Evolutionary conservation across 2,113 vertebrate species (phyloP), one percentile per base, ranked within the genome.

Genomic region (Piprites chloris): DNA sequence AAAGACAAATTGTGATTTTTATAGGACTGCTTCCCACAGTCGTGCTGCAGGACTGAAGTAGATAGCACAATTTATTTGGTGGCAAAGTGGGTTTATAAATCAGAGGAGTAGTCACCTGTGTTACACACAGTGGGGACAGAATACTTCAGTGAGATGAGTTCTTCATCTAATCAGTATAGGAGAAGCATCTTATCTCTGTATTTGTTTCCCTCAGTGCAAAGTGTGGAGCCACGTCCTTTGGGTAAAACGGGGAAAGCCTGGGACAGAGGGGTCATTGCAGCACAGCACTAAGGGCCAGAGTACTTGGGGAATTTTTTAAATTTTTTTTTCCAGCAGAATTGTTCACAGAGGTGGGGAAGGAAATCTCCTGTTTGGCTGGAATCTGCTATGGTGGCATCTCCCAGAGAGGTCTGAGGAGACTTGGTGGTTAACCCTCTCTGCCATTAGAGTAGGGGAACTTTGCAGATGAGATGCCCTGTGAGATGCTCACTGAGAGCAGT

Each of bases 181-280:
- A 63, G 66, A 39, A 56, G 20, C 42, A 22, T 59, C n/a, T 39
- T 65, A 55, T 49, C 50, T 59, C 46, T 74, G 18, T 32, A 5
- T 59, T 52, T 69, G 4, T 71, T 80, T 77, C n/a, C 46, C 7
- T 71, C 12, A 3, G 37, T 5, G 28, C 22, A 12, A 42, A 62
- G 49, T 3, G 33, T 49, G 33, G 49, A 65, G 28, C 49, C 3
- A 0, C 0, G 0, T 46, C 35, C 44, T 39, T 46, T 22, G 28
- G 59, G 55, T 65, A 22, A 67, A 61, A 23, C 21, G 26, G 39
- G 50, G 58, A 10, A 35, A 55, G 9, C 58, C 68, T 28, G 46
- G 26, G 42, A 81, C 12, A 44, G 82, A 28, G 44, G 11, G n/a
- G 39, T 47, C 46, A 2, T 4, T 49, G 47, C 47, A 53, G 76